Evolutionary conservation across 2,113 vertebrate species (phyloP).

Genomic region (Labeo rohita): DNA sequence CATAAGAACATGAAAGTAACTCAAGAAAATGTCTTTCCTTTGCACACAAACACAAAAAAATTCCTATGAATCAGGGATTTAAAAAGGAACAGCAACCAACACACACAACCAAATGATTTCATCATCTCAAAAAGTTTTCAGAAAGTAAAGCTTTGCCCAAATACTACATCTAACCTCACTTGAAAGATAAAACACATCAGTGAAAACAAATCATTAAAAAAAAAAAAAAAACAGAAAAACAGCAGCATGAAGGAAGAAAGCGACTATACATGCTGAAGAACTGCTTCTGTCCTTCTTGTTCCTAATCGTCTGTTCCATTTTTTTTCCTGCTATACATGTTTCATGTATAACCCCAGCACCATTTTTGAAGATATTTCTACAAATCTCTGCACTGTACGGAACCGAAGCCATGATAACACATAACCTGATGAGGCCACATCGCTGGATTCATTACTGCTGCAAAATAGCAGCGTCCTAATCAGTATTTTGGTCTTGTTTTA

Average conservation of each 20-base stretch:
- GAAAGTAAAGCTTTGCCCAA: slow-evolving; percentile 43
- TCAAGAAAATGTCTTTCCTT: neutral
- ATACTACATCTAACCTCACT: slow-evolving; percentile 63
- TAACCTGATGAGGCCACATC: neutral
- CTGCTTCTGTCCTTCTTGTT: slow-evolving; percentile 7
- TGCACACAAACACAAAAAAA: neutral
- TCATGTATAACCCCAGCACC: neutral
- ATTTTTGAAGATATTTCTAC: neutral
- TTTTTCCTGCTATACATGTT: slow-evolving; percentile 55
- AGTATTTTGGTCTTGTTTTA: neutral
- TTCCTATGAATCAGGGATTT: slow-evolving; percentile 59
- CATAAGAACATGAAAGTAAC: neutral
- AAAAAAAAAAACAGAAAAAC: slow-evolving; percentile 55
- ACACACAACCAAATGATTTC: slow-evolving; percentile 10
- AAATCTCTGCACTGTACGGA: neutral
- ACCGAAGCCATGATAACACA: slow-evolving; percentile 12
- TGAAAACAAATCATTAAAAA: slow-evolving; percentile 51
- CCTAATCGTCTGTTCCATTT: slow-evolving; percentile 31
- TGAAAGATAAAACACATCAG: slow-evolving; percentile 59
- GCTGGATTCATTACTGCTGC: neutral
- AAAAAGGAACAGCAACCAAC: slow-evolving; percentile 47
- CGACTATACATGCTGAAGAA: neutral
- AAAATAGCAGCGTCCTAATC: neutral
- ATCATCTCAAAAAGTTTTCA: neutral
- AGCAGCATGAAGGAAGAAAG: slow-evolving; percentile 76